These are phyloP conservation scores for Mystacornis crossleyi DNA, from an alignment of 2,113 vertebrate genomes.

Conservation along the genomic window DNA sequence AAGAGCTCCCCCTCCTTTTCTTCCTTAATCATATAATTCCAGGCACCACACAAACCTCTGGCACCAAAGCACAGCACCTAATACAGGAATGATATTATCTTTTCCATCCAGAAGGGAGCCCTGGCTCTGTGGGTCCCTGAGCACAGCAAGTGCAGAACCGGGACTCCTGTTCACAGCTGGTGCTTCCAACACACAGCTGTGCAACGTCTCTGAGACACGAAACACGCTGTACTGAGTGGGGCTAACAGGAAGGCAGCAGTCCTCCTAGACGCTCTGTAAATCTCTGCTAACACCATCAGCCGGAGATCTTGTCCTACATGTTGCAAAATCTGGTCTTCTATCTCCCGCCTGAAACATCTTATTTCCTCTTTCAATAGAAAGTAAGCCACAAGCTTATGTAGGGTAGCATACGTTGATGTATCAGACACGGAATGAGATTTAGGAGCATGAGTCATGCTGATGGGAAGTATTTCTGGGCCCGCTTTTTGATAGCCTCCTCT, in stretches of 20 bases:
- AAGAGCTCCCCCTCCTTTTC: background rate
- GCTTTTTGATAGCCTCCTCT: background rate
- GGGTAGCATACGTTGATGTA: background rate
- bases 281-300: background rate
- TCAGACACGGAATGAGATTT: background rate
- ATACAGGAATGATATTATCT: background rate
- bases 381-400: background rate
- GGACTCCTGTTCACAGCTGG: background rate
- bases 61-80: background rate
- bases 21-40: background rate
- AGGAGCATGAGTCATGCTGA: background rate
- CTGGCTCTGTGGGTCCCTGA: background rate
- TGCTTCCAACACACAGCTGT: background rate
- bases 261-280: background rate
- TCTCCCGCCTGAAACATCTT: background rate
- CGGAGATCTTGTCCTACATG: background rate
- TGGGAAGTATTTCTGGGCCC: background rate
- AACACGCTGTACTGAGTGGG: background rate
- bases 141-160: fast-evolving
- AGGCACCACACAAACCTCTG: background rate
- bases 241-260: background rate
- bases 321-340: background rate
- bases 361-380: background rate
- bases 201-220: background rate
- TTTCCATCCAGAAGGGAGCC: background rate